Conservation (phyloP, 2,113 vertebrate genomes). For the Anoplopoma fimbria region DNA sequence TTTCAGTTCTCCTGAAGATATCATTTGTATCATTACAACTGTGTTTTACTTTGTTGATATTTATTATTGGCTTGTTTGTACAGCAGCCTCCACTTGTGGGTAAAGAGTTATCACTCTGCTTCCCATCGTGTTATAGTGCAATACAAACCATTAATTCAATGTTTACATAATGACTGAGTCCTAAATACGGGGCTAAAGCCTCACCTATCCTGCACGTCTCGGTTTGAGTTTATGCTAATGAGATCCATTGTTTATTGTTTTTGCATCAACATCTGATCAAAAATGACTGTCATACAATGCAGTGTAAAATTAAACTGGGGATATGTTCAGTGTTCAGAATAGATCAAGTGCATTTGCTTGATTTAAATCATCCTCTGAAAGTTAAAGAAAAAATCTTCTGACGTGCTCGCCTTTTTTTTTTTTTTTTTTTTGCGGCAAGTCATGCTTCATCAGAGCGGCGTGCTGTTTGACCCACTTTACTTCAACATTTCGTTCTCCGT, state of each 20-base stretch:
- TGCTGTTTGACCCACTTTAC: slow-evolving; percentile 78
- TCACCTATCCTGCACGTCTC: background rate
- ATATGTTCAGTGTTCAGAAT: slow-evolving; percentile 48
- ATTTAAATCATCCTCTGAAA: slow-evolving; percentile 62
- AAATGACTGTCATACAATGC: background rate
- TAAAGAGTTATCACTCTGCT: background rate
- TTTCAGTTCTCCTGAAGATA: background rate
- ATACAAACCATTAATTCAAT: background rate
- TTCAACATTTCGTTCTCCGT: slow-evolving; percentile 55
- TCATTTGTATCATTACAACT: background rate
- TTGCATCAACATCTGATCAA: slow-evolving; percentile 13
- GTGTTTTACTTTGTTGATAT: background rate
- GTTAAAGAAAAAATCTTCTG: slow-evolving; percentile 59
- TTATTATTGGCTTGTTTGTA: background rate
- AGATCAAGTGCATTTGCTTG: slow-evolving; percentile 45
- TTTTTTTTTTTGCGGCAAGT: slow-evolving; percentile 61
- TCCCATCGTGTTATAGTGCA: too few species aligned
- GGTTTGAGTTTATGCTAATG: background rate
- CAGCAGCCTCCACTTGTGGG: background rate
- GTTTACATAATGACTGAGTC: background rate
- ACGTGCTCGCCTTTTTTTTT: slow-evolving; percentile 39
- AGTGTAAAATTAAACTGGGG: slow-evolving; percentile 28
- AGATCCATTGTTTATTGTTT: slow-evolving; percentile 12
- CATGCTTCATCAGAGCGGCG: slow-evolving; percentile 73
- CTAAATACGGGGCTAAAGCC: background rate